phyloP scores from a whole-genome alignment of 2,797 vertebrate species.

The Enteromius unitaeniatus region DNA sequence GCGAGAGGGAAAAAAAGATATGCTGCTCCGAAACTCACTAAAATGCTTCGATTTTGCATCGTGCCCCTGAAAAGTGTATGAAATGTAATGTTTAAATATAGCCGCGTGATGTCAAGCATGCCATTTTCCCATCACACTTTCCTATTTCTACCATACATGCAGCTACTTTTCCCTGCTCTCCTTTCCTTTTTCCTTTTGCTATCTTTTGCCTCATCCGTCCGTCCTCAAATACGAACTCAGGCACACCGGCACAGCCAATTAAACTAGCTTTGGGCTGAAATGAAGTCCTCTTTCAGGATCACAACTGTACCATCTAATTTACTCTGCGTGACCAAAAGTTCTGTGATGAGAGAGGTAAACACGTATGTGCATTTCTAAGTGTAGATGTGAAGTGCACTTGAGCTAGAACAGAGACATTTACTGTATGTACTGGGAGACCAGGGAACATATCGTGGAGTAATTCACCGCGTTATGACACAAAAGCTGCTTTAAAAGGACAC shows the following conservation, averaged over 20 bases:
- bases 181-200: constrained; percentile 10
- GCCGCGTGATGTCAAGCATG: not conserved
- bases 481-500: not conserved
- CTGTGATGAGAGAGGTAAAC: constrained; percentile 1
- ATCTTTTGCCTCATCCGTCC: not conserved
- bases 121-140: not conserved
- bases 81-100: constrained; percentile 53
- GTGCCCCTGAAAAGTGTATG: constrained; percentile 31
- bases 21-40: not conserved
- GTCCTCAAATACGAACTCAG: not conserved
- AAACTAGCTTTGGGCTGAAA: constrained; percentile 28
- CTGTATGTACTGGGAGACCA: not conserved
- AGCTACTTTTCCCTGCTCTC: constrained; percentile 4
- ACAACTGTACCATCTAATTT: constrained; percentile 26
- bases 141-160: not conserved
- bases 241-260: not conserved
- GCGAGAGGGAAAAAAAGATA: not conserved
- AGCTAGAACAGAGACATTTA: not conserved
- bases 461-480: not conserved
- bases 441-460: not conserved
- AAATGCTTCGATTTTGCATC: constrained; percentile 45
- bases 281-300: constrained; percentile 37
- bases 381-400: constrained; percentile 1
- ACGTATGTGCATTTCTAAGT: not conserved
- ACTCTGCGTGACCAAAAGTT: constrained; percentile 25